Base-by-base conservation (phyloP, 2,113 vertebrate genomes). In the Seriola quinqueradiata region DNA sequence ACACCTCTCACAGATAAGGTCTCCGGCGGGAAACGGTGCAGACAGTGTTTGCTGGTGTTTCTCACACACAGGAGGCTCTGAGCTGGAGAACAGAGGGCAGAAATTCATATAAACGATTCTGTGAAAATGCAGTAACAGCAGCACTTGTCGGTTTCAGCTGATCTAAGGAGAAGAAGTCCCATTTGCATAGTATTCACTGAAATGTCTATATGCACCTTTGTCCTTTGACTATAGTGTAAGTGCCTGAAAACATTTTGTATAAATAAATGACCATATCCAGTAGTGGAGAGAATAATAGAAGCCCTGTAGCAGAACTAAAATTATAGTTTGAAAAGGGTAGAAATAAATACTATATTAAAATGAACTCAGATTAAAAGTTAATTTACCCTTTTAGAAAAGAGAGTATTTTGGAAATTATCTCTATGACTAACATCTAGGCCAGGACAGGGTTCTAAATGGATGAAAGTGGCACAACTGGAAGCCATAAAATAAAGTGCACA, bases 1-100 rank as follows among this genome's bases (percentile, higher is more conserved):
- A 90, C 80, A 75, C 78, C 81, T 83, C 89, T 82, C 58, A 67
- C 80, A 75, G 90, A 91, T 91, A 91, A 91, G 87, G 76, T 81
- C 61, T 90, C 84, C 57, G 4, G 59, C 0, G 75, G 85, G 87
- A 75, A 76, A 87, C n/a, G 0, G 65, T 55, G 71, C 77, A 70
- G 77, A 78, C 84, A 65, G 63, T 63, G 75, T 72, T 89, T 80
- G 38, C 87, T 79, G 85, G 87, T 87, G 87, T 74, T 81, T 77
- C 83, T 78, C 69, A 75, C 81, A 89, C 59, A 12, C 44, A 9
- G 70, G 58, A 72, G 84, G 57, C 64, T 75, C 70, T 44, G 68
- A 61, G 77, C 21, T 0, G 0, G 65, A 74, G 72, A 85, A 76
- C 55, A 63, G 40, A 79, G 72, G 68, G 66, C 78, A 81, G 61